Evolutionary conservation across 2,797 vertebrate species (phyloP).

Genomic region (Tauraco hartlaubi): DNA sequence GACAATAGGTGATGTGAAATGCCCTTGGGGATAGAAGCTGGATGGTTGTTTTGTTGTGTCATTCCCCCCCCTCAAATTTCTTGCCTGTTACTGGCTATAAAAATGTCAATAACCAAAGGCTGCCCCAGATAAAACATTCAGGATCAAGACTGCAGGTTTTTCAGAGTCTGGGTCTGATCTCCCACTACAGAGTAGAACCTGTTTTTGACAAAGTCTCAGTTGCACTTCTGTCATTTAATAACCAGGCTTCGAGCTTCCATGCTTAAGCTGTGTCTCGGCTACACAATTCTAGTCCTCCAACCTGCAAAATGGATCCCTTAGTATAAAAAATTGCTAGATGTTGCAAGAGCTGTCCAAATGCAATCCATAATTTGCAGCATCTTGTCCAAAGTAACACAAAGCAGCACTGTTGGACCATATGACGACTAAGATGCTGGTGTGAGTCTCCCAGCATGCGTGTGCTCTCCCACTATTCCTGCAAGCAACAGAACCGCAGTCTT

Average conservation of each 20-base stretch:
- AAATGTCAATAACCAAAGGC: not conserved
- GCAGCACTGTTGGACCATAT: not conserved
- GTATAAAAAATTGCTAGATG: not conserved
- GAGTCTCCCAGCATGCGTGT: not conserved
- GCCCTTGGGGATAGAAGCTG: not conserved
- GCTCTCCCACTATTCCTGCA: accelerated
- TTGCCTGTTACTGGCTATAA: not conserved
- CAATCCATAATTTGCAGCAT: not conserved
- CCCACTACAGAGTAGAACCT: not conserved
- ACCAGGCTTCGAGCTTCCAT: not conserved
- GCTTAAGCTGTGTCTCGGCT: not conserved
- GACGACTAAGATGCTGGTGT: not conserved
- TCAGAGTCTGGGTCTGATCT: not conserved
- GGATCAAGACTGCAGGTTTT: not conserved
- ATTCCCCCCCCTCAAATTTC: not conserved
- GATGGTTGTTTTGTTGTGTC: not conserved
- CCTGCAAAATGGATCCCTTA: not conserved
- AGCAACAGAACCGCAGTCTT: not conserved
- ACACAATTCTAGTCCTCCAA: not conserved
- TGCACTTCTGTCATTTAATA: not conserved
- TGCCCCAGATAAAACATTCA: not conserved
- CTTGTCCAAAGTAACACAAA: not conserved
- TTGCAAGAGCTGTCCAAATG: not conserved
- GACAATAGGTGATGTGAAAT: not conserved
- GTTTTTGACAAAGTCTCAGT: not conserved